Evolutionary conservation across 1,140 invertebrate species (phyloP).

Genomic region (Andricus grossulariae): DNA sequence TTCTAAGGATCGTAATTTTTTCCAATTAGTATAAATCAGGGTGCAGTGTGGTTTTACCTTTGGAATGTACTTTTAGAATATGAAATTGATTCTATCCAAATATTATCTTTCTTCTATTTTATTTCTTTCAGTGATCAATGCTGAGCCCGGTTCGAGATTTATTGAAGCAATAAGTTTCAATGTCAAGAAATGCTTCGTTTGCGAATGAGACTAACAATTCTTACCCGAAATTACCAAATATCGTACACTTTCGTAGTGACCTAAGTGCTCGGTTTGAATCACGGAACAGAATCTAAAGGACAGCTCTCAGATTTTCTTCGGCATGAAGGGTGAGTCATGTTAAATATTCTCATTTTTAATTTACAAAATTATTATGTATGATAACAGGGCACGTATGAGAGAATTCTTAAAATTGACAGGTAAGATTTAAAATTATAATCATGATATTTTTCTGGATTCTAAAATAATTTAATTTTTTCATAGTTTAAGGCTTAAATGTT

Average conservation of each 20-base stretch:
- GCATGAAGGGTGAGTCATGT: constrained; percentile 64
- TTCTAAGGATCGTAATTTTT: no score
- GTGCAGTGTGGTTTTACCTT: no score
- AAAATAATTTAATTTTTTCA: no score
- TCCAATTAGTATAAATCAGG: no score
- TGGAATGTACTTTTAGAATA: not conserved
- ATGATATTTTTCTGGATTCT: no score
- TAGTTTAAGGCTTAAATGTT: no score
- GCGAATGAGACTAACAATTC: constrained; percentile 6
- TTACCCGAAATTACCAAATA: constrained; percentile 29
- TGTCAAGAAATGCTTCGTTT: constrained; percentile 17
- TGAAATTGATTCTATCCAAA: not conserved
- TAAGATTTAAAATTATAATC: no score
- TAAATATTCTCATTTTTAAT: constrained; percentile 35
- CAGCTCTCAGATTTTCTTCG: constrained; percentile 51
- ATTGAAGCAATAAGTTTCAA: not conserved
- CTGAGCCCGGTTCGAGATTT: not conserved
- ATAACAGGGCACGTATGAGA: no score
- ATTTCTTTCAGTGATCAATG: constrained; percentile 1
- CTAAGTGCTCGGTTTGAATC: constrained; percentile 19
- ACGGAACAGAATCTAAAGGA: constrained; percentile 41
- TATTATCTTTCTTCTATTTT: not conserved
- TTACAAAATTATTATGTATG: not conserved
- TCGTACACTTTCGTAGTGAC: constrained; percentile 17
- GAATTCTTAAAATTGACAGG: no score